Evolutionary conservation across 2,797 vertebrate species (phyloP).

Genomic region (Philypnodon macrostomus): DNA sequence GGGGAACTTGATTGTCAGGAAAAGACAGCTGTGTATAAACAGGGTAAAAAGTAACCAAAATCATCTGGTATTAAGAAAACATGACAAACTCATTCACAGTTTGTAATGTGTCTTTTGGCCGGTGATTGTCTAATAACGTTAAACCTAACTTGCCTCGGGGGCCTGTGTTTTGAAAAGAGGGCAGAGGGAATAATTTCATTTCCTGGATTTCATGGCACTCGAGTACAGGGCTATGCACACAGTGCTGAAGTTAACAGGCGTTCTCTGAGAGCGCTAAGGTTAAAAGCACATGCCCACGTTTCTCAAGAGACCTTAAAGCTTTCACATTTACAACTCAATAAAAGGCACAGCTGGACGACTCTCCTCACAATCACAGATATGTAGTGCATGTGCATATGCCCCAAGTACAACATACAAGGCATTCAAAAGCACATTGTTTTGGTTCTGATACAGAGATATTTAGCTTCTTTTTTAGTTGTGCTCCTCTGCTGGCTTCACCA

Average conservation of each 20-base stretch:
- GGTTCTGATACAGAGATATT: slow-evolving; percentile 2
- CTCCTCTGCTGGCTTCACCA: too few relatives aligned
- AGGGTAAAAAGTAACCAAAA: too few relatives aligned
- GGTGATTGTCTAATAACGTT: slow-evolving; percentile 61
- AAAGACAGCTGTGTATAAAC: too few relatives aligned
- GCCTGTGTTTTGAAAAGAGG: slow-evolving; percentile 36
- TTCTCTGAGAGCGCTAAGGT: slow-evolving; percentile 33
- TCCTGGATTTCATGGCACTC: slow-evolving; percentile 46
- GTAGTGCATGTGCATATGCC: slow-evolving; percentile 4
- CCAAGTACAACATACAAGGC: slow-evolving; percentile 2
- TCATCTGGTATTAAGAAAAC: too few relatives aligned
- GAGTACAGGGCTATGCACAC: slow-evolving; percentile 33
- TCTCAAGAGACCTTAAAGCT: slow-evolving; percentile 50
- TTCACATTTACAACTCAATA: slow-evolving; percentile 23
- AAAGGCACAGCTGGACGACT: slow-evolving; percentile 37
- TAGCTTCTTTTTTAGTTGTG: slow-evolving; percentile 6
- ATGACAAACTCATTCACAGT: slow-evolving; percentile 15
- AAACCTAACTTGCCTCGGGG: slow-evolving; percentile 28
- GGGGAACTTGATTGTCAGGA: slow-evolving; percentile 49
- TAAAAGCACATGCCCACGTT: slow-evolving; percentile 50
- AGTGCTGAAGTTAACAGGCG: slow-evolving; percentile 31
- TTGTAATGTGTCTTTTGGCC: slow-evolving; percentile 43
- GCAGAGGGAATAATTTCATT: slow-evolving; percentile 45
- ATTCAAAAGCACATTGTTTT: slow-evolving; percentile 5
- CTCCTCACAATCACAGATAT: slow-evolving; percentile 36